Base-by-base conservation (phyloP, 1,140 invertebrate species). In the Maniola jurtina region DNA sequence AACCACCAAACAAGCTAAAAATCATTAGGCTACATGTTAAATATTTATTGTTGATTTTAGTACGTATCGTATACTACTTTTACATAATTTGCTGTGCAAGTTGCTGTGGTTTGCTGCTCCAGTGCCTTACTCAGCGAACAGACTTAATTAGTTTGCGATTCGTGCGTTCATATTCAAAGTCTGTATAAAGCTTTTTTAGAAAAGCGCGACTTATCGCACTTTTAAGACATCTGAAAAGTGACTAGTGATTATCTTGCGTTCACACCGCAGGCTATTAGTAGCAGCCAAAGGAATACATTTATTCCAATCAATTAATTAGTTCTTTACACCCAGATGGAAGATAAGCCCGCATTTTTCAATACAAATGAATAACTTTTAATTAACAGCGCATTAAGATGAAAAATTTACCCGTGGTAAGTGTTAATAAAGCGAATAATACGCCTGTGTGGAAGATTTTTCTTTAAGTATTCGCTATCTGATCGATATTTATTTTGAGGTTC, bases 261-360 rank as follows among this genome's bases (percentile, higher is more conserved):
- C 78, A 81, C 77, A 81, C 81, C 61, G 69, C 73, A 71, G 61
- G 75, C 85, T 86, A 86, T 85, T 86, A 83, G 76, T 78, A 72
- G 61, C 61, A 61, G 62, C 65, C 68, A 79, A 78, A 80, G 76
- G 72, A 75, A 78, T 80, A 67, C 80, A 89, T 88, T 85, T 79
- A 86, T 87, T 81, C 73, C 75, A 81, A 88, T 88, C 86, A 88
- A 88, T 87, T 90, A 88, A 88, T 88, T 88, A 87, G 81, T 83
- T 71, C 79, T 83, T 79, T 82, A 86, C 87, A 86, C 86, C 84
- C 81, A 79, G 73, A 76, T 72, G 63, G 60, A 52, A 71, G 84
- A 86, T 88, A 86, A 83, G 64, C 47, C 50, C n/a, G 63, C 70
- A 70, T 77, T 73, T 80, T 76, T 83, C 72, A 79, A 77, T 66